phyloP scores from a whole-genome alignment of 2,888 invertebrate genomes.

The Eubasilissa splendida region DNA sequence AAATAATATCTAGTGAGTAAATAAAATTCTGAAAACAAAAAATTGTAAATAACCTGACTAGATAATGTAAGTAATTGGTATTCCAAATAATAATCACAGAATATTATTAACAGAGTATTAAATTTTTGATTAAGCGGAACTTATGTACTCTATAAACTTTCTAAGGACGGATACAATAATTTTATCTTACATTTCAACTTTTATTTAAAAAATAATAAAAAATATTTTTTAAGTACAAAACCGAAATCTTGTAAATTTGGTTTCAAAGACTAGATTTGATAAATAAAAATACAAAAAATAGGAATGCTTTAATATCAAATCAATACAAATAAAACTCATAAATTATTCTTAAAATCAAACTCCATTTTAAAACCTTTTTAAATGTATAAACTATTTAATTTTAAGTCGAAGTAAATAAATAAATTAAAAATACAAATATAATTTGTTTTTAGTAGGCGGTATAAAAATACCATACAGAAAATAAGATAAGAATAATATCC shows the following conservation, averaged over 20 bases:
- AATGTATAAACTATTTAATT: too few species aligned
- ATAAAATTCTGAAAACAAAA: constrained; percentile 13
- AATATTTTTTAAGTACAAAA: constrained; percentile 1
- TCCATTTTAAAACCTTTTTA: neutral
- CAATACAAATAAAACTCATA: constrained; percentile 5
- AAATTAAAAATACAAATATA: too few species aligned
- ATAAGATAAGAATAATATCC: too few species aligned
- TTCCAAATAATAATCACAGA: constrained; percentile 21
- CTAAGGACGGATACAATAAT: constrained; percentile 30
- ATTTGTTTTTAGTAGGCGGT: too few species aligned
- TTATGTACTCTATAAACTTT: constrained; percentile 1
- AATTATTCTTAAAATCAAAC: neutral
- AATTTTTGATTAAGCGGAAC: neutral
- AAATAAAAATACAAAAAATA: constrained; percentile 10
- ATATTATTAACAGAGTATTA: neutral
- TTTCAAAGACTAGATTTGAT: constrained; percentile 10
- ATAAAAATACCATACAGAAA: too few species aligned
- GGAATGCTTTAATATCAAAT: constrained; percentile 14
- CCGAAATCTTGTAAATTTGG: neutral
- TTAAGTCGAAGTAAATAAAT: too few species aligned
- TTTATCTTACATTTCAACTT: constrained; percentile 8
- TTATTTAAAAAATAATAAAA: constrained; percentile 17
- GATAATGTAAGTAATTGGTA: constrained; percentile 1
- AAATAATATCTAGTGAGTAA: constrained; percentile 10
- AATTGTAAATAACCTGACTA: constrained; percentile 24